Evolutionary conservation across 2,113 vertebrate genomes (phyloP).

Genomic region (Cervus canadensis): DNA sequence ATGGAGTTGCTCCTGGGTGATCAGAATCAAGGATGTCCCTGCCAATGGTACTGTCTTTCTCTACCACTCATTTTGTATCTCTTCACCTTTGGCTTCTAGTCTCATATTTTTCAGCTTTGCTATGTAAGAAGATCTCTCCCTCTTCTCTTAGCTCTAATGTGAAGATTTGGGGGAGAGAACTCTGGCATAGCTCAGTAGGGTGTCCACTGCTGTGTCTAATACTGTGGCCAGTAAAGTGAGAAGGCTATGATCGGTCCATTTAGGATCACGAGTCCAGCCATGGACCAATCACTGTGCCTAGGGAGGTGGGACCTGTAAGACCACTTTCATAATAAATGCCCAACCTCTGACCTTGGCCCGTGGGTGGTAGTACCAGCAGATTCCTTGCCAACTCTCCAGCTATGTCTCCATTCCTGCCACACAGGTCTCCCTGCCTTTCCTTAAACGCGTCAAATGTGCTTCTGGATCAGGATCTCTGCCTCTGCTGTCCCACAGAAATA

Average conservation of each 20-base stretch:
- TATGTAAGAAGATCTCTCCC: background rate
- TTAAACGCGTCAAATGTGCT: background rate
- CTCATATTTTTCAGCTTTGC: background rate
- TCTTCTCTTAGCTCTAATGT: background rate
- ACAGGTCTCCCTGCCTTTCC: background rate
- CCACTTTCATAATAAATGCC: background rate
- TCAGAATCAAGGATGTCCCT: background rate
- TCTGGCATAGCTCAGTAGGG: background rate
- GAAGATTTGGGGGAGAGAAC: background rate
- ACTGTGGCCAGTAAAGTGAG: background rate
- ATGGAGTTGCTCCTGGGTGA: background rate
- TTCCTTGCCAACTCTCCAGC: background rate
- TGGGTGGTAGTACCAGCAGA: background rate
- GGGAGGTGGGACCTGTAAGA: background rate
- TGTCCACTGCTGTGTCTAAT: background rate
- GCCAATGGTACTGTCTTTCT: background rate
- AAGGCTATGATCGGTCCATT: background rate
- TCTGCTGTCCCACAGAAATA: background rate
- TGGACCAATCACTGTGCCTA: background rate
- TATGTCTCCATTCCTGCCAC: background rate
- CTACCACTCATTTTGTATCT: background rate
- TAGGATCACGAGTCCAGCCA: background rate
- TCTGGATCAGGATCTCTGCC: background rate
- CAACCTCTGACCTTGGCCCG: background rate
- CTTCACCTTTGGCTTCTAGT: background rate